Evolutionary conservation across 2,113 vertebrate species (phyloP).

Genomic region (Platycercus adscitus): DNA sequence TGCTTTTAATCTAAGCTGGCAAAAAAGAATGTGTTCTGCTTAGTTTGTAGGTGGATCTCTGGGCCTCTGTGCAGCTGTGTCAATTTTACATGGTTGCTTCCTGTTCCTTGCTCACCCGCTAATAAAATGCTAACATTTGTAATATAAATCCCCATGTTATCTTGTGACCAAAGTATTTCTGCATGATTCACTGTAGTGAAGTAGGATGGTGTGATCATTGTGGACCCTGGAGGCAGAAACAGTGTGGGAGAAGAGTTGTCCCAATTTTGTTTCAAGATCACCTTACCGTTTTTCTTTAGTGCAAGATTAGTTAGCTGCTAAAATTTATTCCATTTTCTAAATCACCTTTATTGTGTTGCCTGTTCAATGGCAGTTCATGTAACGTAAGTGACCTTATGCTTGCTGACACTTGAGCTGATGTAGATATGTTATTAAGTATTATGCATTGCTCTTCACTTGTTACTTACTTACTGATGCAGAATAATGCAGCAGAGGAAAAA

Average conservation of each 20-base stretch:
- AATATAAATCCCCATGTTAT: neutral
- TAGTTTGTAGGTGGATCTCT: neutral
- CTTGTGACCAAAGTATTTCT: neutral
- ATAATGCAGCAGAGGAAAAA: neutral
- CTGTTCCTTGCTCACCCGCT: neutral
- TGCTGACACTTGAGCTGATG: neutral
- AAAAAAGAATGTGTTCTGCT: neutral
- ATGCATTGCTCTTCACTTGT: neutral
- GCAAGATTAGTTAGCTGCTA: neutral
- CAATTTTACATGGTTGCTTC: neutral
- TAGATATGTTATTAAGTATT: neutral
- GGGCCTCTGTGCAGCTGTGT: neutral
- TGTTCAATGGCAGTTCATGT: neutral
- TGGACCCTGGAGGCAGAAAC: neutral
- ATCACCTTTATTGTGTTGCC: neutral
- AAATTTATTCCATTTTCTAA: neutral
- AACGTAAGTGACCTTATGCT: neutral
- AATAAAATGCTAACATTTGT: neutral
- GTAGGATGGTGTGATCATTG: neutral
- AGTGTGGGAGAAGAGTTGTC: neutral
- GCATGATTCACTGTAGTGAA: neutral
- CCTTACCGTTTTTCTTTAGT: neutral
- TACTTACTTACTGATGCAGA: constrained; percentile 10
- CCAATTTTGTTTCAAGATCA: neutral
- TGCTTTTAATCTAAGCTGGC: neutral